phyloP scores from a whole-genome alignment of 2,113 vertebrate species.

The Sigmodon hispidus region DNA sequence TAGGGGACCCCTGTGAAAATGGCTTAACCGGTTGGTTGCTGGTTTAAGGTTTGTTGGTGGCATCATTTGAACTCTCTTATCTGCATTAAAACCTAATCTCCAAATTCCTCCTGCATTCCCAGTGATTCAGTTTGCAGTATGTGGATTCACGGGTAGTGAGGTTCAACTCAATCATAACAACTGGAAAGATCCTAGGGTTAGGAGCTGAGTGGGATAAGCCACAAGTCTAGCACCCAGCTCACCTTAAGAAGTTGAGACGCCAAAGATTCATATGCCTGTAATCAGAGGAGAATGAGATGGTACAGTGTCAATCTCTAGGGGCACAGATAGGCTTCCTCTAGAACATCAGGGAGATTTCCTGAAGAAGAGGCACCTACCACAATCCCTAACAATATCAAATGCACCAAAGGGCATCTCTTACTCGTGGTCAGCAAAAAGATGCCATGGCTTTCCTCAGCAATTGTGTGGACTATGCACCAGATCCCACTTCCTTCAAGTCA shows the following conservation, averaged over 20 bases:
- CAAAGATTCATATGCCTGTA: not conserved
- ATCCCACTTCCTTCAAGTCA: accelerated
- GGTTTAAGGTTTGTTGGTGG: not conserved
- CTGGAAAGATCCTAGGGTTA: not conserved
- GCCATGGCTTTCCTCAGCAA: not conserved
- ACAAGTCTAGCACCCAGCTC: not conserved
- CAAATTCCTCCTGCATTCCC: not conserved
- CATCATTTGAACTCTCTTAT: not conserved
- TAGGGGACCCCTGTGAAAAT: not conserved
- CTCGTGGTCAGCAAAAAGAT: not conserved
- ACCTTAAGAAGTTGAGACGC: not conserved
- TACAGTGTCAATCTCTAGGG: not conserved
- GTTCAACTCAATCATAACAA: not conserved
- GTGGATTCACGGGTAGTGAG: too few species aligned
- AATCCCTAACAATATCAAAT: not conserved
- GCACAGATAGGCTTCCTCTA: not conserved
- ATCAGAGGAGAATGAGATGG: not conserved
- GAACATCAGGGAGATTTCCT: not conserved
- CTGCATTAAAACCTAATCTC: not conserved
- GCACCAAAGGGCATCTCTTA: not conserved
- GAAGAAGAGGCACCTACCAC: too few species aligned
- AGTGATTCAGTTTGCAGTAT: too few species aligned
- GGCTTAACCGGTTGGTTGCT: too few species aligned
- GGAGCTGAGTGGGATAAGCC: not conserved
- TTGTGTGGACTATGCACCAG: not conserved